Percentiles rank a stretch among this genome's conserved stretches.
Conservation (phyloP, 1,140 invertebrate genomes). For the Drosophila ercepeae region DNA sequence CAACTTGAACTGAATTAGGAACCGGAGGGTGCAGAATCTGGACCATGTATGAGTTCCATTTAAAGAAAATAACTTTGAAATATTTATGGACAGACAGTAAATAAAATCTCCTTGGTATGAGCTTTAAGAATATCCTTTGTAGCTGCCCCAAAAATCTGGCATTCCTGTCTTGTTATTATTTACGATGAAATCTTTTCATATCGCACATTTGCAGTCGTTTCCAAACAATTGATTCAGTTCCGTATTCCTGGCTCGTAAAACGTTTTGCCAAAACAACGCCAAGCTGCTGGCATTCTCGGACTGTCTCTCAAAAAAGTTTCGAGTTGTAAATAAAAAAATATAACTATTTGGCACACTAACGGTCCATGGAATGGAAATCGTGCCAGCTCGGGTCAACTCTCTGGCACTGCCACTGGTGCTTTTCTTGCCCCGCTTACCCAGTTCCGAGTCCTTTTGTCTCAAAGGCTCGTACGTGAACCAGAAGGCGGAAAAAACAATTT, state of each 20-base stretch:
- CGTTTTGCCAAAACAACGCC: conserved; percentile 29
- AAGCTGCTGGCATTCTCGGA: neutral
- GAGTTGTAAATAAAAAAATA: conserved; percentile 48
- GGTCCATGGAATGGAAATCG: conserved; percentile 36
- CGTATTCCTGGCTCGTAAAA: conserved; percentile 40
- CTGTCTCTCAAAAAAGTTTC: conserved; percentile 38
- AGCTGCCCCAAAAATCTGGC: neutral
- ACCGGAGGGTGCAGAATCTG: too few species aligned
- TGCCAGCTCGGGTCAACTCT: conserved; percentile 38
- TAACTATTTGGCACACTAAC: conserved; percentile 47
- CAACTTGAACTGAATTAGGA: too few species aligned
- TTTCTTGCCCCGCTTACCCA: neutral
- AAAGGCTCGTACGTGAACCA: conserved; percentile 22
- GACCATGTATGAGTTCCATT: too few species aligned
- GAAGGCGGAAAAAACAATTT: conserved; percentile 44
- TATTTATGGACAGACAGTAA: too few species aligned
- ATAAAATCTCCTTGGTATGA: neutral
- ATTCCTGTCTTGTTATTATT: neutral
- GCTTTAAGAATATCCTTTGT: neutral
- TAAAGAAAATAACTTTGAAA: too few species aligned
- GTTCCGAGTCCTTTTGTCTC: neutral
- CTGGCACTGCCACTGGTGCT: conserved; percentile 8
- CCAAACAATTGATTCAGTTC: conserved; percentile 34
- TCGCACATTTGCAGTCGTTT: neutral
- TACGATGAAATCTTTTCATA: neutral